A percentile compares a stretch with the other conserved stretches of the same genome.
These are phyloP conservation scores for Drosophila busckii DNA, from an alignment of 1,140 invertebrate species.

Conservation along the genomic window DNA sequence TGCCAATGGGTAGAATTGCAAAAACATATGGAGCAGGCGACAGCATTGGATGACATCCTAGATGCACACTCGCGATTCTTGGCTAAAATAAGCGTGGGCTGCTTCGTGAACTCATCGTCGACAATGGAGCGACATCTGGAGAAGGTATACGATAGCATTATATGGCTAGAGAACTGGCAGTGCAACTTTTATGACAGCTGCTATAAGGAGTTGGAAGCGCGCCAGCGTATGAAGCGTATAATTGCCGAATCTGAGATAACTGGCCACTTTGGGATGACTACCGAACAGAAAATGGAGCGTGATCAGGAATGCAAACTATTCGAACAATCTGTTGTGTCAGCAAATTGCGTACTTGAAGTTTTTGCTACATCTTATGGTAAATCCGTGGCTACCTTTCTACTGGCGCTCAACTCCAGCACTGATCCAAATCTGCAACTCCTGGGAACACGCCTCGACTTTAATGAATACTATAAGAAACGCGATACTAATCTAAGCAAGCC, in stretches of 20 bases:
- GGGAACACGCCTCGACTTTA: slow-evolving; percentile 94
- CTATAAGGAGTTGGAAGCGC: slow-evolving; percentile 79
- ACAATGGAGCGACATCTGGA: slow-evolving; percentile 80
- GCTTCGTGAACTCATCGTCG: slow-evolving; percentile 86
- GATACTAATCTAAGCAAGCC: slow-evolving; percentile 87
- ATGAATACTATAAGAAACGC: slow-evolving; percentile 91
- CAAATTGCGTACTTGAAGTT: slow-evolving; percentile 83
- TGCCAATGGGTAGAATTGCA: slow-evolving; percentile 93
- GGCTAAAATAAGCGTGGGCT: slow-evolving; percentile 87
- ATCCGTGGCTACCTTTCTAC: slow-evolving; percentile 79
- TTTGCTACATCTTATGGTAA: slow-evolving; percentile 84
- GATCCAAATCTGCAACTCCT: slow-evolving; percentile 87
- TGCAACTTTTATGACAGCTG: slow-evolving; percentile 80
- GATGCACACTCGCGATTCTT: slow-evolving; percentile 91
- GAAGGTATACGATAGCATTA: slow-evolving; percentile 80
- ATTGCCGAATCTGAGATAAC: slow-evolving; percentile 78
- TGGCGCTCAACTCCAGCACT: slow-evolving; percentile 78
- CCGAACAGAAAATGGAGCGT: slow-evolving; percentile 81
- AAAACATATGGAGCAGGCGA: slow-evolving; percentile 85
- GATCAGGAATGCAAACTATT: slow-evolving; percentile 83
- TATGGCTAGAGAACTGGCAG: slow-evolving; percentile 80
- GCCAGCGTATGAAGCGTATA: slow-evolving; percentile 76
- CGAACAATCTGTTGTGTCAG: slow-evolving; percentile 82
- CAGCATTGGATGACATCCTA: slow-evolving; percentile 93
- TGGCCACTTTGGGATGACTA: slow-evolving; percentile 82